phyloP scores from a whole-genome alignment of 2,113 vertebrate genomes.

The Callipepla squamata region DNA sequence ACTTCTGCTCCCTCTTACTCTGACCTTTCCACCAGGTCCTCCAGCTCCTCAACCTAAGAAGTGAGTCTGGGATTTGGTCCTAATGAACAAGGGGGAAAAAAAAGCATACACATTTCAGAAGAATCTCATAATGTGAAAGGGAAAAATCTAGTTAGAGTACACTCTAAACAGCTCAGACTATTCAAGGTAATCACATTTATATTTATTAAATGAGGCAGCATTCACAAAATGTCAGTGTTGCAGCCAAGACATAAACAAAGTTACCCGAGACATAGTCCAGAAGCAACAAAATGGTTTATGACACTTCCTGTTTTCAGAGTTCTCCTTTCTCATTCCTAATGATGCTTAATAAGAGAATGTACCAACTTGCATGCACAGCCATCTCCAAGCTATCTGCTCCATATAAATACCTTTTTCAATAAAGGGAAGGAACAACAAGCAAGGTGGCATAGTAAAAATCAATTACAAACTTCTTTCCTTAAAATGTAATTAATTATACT shows the following conservation, averaged over 20 bases:
- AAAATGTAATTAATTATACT: not conserved
- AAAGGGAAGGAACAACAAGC: not conserved
- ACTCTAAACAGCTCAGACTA: slow-evolving; percentile 10
- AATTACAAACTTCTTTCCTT: not conserved
- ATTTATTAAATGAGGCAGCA: slow-evolving; percentile 38
- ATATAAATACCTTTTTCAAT: not conserved
- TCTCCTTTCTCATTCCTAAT: slow-evolving; percentile 19
- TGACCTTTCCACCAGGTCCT: not conserved
- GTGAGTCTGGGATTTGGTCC: not conserved
- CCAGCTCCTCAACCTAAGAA: not conserved
- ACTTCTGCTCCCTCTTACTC: not conserved
- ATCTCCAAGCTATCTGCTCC: not conserved
- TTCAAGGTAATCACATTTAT: slow-evolving; percentile 38
- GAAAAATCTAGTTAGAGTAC: slow-evolving; percentile 31
- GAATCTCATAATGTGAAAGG: not conserved
- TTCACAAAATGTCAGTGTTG: slow-evolving; percentile 26
- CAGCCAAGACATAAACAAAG: slow-evolving; percentile 10
- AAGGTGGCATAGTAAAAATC: not conserved
- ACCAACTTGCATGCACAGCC: accelerated
- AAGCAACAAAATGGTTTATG: slow-evolving; percentile 42
- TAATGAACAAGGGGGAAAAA: not conserved
- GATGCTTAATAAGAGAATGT: slow-evolving; percentile 3
- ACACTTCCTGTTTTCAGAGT: slow-evolving; percentile 16
- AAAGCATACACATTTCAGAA: not conserved
- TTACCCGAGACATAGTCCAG: slow-evolving; percentile 46